Evolutionary conservation across 2,797 vertebrate species (phyloP), one percentile per base, ranked within the genome.

Genomic region (Myioborus melanocephalus): DNA sequence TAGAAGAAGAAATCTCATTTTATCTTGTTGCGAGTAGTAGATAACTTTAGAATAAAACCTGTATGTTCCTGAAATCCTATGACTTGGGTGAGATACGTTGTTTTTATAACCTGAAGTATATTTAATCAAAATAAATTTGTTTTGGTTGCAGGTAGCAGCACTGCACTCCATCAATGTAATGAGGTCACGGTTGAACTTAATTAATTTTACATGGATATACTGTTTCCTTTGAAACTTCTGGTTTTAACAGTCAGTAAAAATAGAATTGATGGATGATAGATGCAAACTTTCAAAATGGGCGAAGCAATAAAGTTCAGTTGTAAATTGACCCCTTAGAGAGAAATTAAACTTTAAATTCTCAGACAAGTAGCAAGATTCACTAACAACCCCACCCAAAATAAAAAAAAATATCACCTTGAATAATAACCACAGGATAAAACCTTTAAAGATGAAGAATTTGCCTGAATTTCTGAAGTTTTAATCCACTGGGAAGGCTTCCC

Each of bases 161-260:
- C n/a, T 85, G 37, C 41, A 80, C 46, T 93, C 34, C 52, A 95
- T 96, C 80, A 96, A 5, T 53, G 17, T 89, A 97, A 95, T 90
- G 80, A 92, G 63, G 59, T 93, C 84, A 96, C 0, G 2, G 73
- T 60, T 94, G 35, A 81, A 94, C 69, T 87, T 94, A 93, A 96
- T 95, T 97, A 95, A 89, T 96, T 95, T 92, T 96, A 70, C 75
- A 89, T 88, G 32, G 16, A 90, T 94, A 75, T 70, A 63, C n/a
- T 22, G 24, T 72, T 46, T 90, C 56, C 84, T 69, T 94, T 94
- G 71, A 88, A 87, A 93, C 79, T 93, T 84, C 64, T 90, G 24
- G 21, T 69, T 93, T 47, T 59, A 44, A 12, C 26, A 87, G 28
- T 70, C 61, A 91, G 34, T 94, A 37, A 18, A 94, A 95, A 86